A percentile compares a stretch with the other conserved stretches of the same genome.
phyloP scores from a whole-genome alignment of 2,113 vertebrate species.

The Bos indicus region DNA sequence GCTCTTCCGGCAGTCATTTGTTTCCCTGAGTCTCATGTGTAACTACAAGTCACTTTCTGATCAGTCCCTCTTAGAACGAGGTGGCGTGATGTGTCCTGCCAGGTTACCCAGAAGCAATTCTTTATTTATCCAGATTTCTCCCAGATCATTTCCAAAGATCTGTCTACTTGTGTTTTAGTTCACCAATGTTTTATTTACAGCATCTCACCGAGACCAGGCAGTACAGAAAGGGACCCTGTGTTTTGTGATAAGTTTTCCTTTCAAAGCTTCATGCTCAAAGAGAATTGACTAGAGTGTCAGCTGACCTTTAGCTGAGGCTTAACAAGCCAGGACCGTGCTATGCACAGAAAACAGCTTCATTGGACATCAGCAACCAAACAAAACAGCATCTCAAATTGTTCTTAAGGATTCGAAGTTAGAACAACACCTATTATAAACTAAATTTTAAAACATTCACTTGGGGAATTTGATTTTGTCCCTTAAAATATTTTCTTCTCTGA shows the following conservation, averaged over 20 bases:
- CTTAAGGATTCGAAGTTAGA: slow-evolving; percentile 18
- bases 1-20: not conserved
- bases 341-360: slow-evolving; percentile 45
- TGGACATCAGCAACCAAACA: not conserved
- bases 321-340: slow-evolving; percentile 34
- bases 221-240: slow-evolving; percentile 62
- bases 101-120: slow-evolving; percentile 58
- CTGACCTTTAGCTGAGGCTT: slow-evolving; percentile 64
- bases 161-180: slow-evolving; percentile 69
- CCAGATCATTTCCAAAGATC: slow-evolving; percentile 66
- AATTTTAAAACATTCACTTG: not conserved
- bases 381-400: not conserved
- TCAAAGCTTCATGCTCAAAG: slow-evolving; percentile 76
- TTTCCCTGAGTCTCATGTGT: not conserved
- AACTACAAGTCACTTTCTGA: not conserved
- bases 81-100: not conserved
- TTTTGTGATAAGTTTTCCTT: slow-evolving; percentile 73
- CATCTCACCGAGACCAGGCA: slow-evolving; percentile 64
- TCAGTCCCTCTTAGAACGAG: not conserved
- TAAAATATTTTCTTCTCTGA: slow-evolving; percentile 42
- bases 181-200: slow-evolving; percentile 77
- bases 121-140: slow-evolving; percentile 65
- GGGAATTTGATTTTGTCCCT: slow-evolving; percentile 54
- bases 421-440: not conserved
- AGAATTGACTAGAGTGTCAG: slow-evolving; percentile 72